phyloP scores from a whole-genome alignment of 2,113 vertebrate genomes.

The Marmota monax region DNA sequence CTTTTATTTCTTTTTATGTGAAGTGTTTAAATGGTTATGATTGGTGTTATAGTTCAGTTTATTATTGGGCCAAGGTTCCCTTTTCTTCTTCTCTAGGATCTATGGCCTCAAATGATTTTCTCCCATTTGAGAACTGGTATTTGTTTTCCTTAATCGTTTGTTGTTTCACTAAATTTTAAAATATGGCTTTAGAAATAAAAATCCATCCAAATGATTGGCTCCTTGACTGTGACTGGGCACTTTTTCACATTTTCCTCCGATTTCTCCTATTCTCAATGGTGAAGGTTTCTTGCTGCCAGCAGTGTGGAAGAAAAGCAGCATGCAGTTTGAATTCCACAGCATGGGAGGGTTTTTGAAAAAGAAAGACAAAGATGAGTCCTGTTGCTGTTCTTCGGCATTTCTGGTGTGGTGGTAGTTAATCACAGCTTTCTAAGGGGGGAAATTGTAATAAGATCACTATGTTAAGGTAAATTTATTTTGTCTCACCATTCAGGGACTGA shows the following conservation, averaged over 20 bases:
- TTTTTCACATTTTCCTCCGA: neutral
- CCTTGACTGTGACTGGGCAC: neutral
- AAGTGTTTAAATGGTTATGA: constrained; percentile 1
- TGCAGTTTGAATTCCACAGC: constrained; percentile 45
- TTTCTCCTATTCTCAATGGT: neutral
- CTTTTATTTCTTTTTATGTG: neutral
- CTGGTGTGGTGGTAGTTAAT: constrained; percentile 42
- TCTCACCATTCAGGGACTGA: neutral
- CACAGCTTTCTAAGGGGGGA: constrained; percentile 30
- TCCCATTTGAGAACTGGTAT: neutral
- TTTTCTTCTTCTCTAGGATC: neutral
- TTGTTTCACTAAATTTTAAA: constrained; percentile 47
- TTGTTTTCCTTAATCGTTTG: constrained; percentile 40
- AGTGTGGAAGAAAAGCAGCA: neutral
- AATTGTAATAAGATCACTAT: constrained; percentile 25
- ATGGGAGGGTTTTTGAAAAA: constrained; percentile 59
- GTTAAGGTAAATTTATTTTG: neutral
- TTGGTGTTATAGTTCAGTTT: neutral
- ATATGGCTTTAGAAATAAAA: constrained; percentile 4
- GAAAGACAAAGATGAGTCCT: constrained; percentile 42
- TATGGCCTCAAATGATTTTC: neutral
- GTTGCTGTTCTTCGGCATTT: constrained; percentile 37
- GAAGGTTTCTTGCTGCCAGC: neutral
- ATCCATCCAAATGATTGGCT: constrained; percentile 38
- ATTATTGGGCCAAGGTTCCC: neutral